These are phyloP conservation scores for Campylomormyrus numenius DNA, from an alignment of 2,113 vertebrate species.

Conservation along the genomic window DNA sequence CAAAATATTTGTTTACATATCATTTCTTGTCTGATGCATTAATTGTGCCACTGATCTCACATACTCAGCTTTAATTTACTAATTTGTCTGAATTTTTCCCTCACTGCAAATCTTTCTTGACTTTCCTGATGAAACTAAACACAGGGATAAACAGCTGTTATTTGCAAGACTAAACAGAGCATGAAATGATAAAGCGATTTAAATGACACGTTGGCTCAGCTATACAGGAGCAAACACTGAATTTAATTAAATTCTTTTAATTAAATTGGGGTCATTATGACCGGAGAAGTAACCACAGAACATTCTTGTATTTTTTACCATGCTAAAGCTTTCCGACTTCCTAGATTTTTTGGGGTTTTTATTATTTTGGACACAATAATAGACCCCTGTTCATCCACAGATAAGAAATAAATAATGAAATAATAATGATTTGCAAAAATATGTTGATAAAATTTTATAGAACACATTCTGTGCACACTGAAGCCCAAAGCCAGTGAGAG, in stretches of 20 bases:
- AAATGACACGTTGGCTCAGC: background rate
- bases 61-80: background rate
- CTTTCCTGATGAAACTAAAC: conserved; percentile 1
- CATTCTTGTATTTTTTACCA: background rate
- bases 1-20: background rate
- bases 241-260: conserved; percentile 7
- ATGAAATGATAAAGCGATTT: conserved; percentile 14
- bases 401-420: background rate
- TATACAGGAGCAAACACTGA: background rate
- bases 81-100: background rate
- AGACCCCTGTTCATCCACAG: background rate
- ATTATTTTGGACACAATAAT: background rate
- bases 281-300: background rate
- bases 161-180: background rate
- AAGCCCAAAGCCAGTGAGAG: background rate
- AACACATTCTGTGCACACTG: background rate
- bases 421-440: background rate
- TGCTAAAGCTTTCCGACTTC: background rate
- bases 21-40: background rate
- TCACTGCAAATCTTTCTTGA: background rate
- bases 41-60: background rate
- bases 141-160: background rate
- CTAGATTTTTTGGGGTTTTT: background rate
- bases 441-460: background rate
- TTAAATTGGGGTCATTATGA: background rate